Evolutionary conservation across 2,797 vertebrate genomes (phyloP).

Genomic region (Menidia menidia): DNA sequence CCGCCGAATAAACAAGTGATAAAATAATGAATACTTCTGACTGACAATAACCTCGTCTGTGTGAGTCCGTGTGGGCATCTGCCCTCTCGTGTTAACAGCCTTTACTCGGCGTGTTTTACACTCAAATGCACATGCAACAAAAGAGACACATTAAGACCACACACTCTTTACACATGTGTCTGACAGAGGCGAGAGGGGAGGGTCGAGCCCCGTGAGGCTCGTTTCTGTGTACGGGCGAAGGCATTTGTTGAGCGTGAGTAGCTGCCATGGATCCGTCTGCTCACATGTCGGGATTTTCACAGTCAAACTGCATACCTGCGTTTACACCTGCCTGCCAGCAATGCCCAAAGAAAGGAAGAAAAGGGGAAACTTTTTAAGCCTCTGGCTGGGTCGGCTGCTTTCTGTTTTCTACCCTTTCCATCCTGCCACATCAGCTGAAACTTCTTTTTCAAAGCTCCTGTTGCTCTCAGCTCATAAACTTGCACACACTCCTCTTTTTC

Average conservation of each 20-base stretch:
- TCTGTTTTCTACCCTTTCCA: constrained; percentile 51
- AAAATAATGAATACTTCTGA: constrained; percentile 74
- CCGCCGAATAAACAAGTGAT: constrained; percentile 74
- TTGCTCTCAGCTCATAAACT: constrained; percentile 81
- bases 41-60: constrained; percentile 58
- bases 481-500: constrained; percentile 58
- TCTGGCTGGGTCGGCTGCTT: constrained; percentile 32
- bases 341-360: constrained; percentile 17
- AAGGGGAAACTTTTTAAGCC: constrained; percentile 13
- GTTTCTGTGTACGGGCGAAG: constrained; percentile 23
- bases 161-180: constrained; percentile 56
- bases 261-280: constrained; percentile 29
- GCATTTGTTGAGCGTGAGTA: constrained; percentile 27
- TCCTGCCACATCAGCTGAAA: constrained; percentile 82
- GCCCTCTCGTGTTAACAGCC: constrained; percentile 17
- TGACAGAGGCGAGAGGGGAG: constrained; percentile 33
- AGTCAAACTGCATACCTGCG: constrained; percentile 39
- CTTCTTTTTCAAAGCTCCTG: constrained; percentile 79
- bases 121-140: constrained; percentile 46
- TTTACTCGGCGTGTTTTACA: constrained; percentile 33
- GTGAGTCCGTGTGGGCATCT: constrained; percentile 4
- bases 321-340: constrained; percentile 25
- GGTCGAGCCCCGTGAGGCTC: constrained; percentile 48
- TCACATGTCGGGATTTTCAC: constrained; percentile 37
- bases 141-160: constrained; percentile 58